Conservation (phyloP, 92 coral and sea anemone species). For the Epizoanthus rinbou region DNA sequence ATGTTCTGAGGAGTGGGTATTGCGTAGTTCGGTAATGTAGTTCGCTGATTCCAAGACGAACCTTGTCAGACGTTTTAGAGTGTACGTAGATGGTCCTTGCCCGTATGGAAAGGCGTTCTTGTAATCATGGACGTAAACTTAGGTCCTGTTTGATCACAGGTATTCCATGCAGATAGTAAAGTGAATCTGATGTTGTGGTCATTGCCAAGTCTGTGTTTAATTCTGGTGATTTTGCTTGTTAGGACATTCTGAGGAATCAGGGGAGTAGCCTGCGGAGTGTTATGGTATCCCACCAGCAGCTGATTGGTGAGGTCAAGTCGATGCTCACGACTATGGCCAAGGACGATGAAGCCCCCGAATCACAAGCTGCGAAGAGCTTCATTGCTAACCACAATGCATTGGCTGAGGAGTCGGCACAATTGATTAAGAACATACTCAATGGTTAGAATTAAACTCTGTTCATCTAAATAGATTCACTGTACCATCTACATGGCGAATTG, state of each 20-base stretch:
- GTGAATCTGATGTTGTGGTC: neutral
- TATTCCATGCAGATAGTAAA: too few relatives aligned
- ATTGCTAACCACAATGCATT: conserved; percentile 92
- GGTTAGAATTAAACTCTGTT: conserved; percentile 47
- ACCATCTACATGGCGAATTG: neutral
- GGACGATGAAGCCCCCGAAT: conserved; percentile 97
- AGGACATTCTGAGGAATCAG: conserved; percentile 86
- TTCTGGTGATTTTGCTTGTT: neutral
- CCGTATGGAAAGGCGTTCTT: too few relatives aligned
- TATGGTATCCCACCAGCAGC: conserved; percentile 91
- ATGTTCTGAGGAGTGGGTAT: too few relatives aligned
- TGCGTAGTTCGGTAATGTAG: too few relatives aligned
- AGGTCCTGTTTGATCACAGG: too few relatives aligned
- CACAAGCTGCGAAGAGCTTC: conserved; percentile 86
- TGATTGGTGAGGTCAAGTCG: conserved; percentile 92
- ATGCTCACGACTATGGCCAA: conserved; percentile 94
- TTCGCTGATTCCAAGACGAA: too few relatives aligned
- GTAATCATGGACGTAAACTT: too few relatives aligned
- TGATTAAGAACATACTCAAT: conserved; percentile 77
- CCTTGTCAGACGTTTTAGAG: too few relatives aligned
- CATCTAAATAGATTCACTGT: neutral
- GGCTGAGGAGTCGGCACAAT: conserved; percentile 89
- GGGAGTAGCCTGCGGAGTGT: conserved; percentile 74
- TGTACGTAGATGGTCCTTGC: too few relatives aligned
- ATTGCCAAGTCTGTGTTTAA: neutral